A percentile compares a stretch with the other conserved stretches of the same genome.
These are phyloP conservation scores for Cylindroiulus punctatus DNA, from an alignment of 2,888 invertebrate genomes.

Conservation along the genomic window DNA sequence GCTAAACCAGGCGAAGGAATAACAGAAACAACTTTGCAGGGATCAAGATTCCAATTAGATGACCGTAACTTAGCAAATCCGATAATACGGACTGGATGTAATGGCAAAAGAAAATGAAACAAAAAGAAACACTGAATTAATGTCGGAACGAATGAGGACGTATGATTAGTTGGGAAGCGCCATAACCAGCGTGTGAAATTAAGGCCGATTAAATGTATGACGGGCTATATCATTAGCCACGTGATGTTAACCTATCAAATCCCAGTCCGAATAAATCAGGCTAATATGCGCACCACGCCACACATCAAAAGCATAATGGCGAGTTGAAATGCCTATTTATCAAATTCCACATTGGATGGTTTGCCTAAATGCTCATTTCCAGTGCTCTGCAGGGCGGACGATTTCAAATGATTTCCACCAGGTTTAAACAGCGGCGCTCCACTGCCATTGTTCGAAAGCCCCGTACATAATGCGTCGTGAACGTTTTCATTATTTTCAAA, in stretches of 20 bases:
- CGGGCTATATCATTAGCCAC: background rate
- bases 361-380: conserved; percentile 7
- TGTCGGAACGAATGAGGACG: no score
- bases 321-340: background rate
- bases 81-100: no score
- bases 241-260: background rate
- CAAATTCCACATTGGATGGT: background rate
- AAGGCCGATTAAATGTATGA: background rate
- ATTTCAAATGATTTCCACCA: background rate
- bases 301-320: background rate
- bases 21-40: no score
- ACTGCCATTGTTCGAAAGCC: background rate
- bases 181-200: no score
- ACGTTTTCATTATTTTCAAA: conserved; percentile 22
- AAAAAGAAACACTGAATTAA: no score
- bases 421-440: background rate
- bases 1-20: no score
- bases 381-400: background rate
- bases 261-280: background rate
- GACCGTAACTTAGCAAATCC: no score
- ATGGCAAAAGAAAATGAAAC: no score
- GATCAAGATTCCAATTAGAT: no score
- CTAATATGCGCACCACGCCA: background rate
- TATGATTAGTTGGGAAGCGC: no score
- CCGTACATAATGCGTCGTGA: background rate